A percentile compares a stretch with the other conserved stretches of the same genome.
Evolutionary conservation across 2,888 invertebrate species (phyloP).

Genomic region (Dromius quadrimaculatus): DNA sequence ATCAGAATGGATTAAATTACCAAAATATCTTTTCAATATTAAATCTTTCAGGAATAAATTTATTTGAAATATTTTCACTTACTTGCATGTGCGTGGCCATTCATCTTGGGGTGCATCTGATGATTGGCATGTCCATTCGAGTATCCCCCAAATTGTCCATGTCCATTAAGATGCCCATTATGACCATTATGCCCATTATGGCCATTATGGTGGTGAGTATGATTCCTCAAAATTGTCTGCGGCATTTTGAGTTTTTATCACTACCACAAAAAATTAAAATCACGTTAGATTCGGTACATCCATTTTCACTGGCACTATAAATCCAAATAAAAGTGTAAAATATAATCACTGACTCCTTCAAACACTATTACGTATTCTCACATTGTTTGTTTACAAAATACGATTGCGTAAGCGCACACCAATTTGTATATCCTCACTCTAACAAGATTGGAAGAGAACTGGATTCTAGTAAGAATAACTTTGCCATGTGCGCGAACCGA

Average conservation of each 20-base stretch:
- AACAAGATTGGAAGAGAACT: not conserved
- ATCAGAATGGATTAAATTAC: no score
- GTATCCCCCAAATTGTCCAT: slow-evolving; percentile 12
- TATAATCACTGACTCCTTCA: not conserved
- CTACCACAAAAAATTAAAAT: not conserved
- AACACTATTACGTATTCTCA: not conserved
- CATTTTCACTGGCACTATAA: slow-evolving; percentile 19
- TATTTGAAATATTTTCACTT: no score
- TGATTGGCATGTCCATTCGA: slow-evolving; percentile 56
- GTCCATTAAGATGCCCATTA: slow-evolving; percentile 53
- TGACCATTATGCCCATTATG: slow-evolving; percentile 57
- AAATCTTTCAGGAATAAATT: no score
- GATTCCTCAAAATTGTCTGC: slow-evolving; percentile 47
- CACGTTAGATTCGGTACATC: slow-evolving; percentile 22
- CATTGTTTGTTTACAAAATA: not conserved
- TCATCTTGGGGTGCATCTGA: slow-evolving; percentile 59
- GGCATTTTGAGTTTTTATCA: slow-evolving; percentile 48
- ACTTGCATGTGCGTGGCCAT: slow-evolving; percentile 61
- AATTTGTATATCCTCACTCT: not conserved
- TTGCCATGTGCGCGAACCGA: not conserved
- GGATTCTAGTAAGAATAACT: not conserved
- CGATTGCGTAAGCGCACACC: not conserved
- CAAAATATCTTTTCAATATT: no score
- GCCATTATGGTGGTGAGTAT: slow-evolving; percentile 56
- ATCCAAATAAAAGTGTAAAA: no score